Conservation (phyloP, 2,797 vertebrate species). For the Pseudomugil tenellus region DNA sequence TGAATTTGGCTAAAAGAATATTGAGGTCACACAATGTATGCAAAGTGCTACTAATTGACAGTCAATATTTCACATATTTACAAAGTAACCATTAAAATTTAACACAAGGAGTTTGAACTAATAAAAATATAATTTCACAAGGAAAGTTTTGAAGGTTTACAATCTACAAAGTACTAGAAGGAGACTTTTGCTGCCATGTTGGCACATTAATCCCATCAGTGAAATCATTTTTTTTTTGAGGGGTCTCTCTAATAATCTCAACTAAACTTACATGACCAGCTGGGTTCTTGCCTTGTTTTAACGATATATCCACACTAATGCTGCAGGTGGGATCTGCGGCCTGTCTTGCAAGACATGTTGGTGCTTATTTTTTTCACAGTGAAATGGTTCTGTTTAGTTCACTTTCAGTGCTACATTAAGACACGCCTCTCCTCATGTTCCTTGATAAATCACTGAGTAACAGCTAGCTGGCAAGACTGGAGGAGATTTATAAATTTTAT, state of each 20-base stretch:
- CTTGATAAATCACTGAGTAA: slow-evolving; percentile 34
- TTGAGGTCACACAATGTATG: slow-evolving; percentile 44
- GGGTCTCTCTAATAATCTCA: slow-evolving; percentile 2
- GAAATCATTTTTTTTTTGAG: slow-evolving; percentile 20
- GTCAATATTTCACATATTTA: slow-evolving; percentile 71
- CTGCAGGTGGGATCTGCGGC: slow-evolving; percentile 24
- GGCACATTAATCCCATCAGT: slow-evolving; percentile 47
- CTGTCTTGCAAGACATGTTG: slow-evolving; percentile 43
- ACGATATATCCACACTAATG: slow-evolving; percentile 14
- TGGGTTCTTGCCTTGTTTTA: slow-evolving; percentile 48
- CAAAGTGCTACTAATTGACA: slow-evolving; percentile 54
- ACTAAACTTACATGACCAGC: slow-evolving; percentile 14
- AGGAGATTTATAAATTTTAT: slow-evolving; percentile 42
- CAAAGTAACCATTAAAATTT: slow-evolving; percentile 50
- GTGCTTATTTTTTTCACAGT: slow-evolving; percentile 70
- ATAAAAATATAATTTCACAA: slow-evolving; percentile 49
- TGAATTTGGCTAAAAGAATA: slow-evolving; percentile 42
- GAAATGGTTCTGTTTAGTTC: slow-evolving; percentile 56
- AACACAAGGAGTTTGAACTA: slow-evolving; percentile 49
- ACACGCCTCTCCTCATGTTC: slow-evolving; percentile 24
- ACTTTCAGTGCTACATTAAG: slow-evolving; percentile 36
- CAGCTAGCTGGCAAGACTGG: slow-evolving; percentile 24
- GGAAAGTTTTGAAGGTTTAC: slow-evolving; percentile 51
- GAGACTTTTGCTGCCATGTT: slow-evolving; percentile 45
- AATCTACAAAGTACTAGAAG: slow-evolving; percentile 37